Evolutionary conservation across 2,797 vertebrate genomes (phyloP), one percentile per base, ranked within the genome.

Genomic region (Bufotes viridis): DNA sequence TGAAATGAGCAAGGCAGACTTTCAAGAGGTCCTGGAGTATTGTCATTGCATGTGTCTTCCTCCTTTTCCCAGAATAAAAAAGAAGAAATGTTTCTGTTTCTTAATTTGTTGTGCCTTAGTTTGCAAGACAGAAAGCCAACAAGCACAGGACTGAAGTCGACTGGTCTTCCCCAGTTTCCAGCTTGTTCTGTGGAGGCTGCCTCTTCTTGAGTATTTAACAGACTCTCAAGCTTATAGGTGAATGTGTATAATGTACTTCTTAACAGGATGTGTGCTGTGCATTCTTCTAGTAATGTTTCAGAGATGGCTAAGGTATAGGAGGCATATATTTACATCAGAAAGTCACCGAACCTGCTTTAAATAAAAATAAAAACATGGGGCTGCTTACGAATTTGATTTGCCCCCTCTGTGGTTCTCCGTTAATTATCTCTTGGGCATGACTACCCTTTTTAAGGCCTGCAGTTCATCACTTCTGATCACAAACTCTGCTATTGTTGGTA

Each of bases 241-340:
- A 49, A 87, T 87, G 58, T 76, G 90, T 91, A 78, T 83, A 74
- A 18, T 53, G 42, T 18, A 87, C 49, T 85, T 53, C 18, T 81
- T 76, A 65, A 82, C 58, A 72, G 51, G 67, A 83, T 60, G 91
- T 90, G 90, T 90, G 90, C 75, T 87, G 89, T 87, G 89, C 82
- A 82, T 89, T 87, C 80, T 80, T 63, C 78, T 51, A 88, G 85
- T 87, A 89, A 91, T 83, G n/a, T 70, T 18, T n/a, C 78, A 90
- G 88, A 34, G 24, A 93, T 93, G 93, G 93, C 93, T 93, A 91
- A 90, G 91, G 89, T 85, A 81, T 29, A 92, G 93, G 93, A 93
- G 94, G 94, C 94, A 92, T 92, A 0, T 92, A 93, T 94, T 92
- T 94, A 94, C 94, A 94, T 87, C 24, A 26, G 53, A 24, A 83